Base-by-base conservation (phyloP, 2,113 vertebrate species). In the Halichoerus grypus region DNA sequence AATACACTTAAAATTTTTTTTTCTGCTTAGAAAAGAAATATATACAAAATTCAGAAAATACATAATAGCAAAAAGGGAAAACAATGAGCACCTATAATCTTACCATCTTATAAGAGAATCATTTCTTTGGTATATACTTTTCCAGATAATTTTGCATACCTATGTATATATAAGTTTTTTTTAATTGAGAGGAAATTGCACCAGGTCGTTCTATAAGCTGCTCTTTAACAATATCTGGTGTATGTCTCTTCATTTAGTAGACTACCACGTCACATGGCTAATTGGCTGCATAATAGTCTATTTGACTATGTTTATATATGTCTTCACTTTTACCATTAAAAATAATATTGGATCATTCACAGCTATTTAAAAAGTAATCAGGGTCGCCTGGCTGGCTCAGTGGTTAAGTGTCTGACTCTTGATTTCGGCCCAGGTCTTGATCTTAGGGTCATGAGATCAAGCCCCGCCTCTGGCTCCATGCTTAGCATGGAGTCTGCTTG, bases 11-110 rank as follows among this genome's bases (percentile, higher is more conserved):
- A 26, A 24, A 36, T 1, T 21, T 33, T 51, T 72, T 91, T 88
- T 31, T 55, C 65, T 96, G 28, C 80, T 46, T 42, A 55, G n/a
- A 59, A 57, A 87, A 12, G 46, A 92, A 77, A 89, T 91, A 42
- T 13, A 83, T 42, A 61, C 42, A n/a, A 88, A 93, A 85, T 88
- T 59, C 14, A 80, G 46, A 84, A 95, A 97, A 94, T 81, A 53
- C 12, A 36, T 80, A 74, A 95, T 88, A 95, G 28, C 51, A 91
- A 55, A 95, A 91, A 74, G 82, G 31, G 39, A 86, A 97, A 89
- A 90, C n/a, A 87, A 90, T 21, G 33, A 69, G 61, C 49, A 74
- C 16, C 33, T 94, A 33, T 67, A 84, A 79, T 65, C 39, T n/a
- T 53, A 72, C 51, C 21, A 39, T 69, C 49, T 71, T 53, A 10